Conservation (phyloP, 2,797 vertebrate species). For the Ficedula albicollis region DNA sequence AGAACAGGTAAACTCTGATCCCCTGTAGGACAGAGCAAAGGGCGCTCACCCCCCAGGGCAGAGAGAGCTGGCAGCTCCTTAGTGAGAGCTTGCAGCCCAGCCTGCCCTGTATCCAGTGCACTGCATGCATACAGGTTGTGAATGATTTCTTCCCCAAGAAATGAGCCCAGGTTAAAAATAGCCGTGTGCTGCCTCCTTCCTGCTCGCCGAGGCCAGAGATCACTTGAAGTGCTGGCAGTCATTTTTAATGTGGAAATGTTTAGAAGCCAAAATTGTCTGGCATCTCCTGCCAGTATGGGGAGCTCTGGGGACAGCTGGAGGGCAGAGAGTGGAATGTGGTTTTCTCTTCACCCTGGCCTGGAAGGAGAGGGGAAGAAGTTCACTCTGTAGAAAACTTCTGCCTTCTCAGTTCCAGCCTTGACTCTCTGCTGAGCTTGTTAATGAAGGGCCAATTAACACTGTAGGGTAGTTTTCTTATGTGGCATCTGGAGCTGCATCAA, state of each 20-base stretch:
- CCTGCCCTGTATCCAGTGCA: not conserved
- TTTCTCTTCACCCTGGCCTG: not conserved
- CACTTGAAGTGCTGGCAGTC: not conserved
- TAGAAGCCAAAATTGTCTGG: not conserved
- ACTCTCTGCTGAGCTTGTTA: not conserved
- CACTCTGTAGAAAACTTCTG: not conserved
- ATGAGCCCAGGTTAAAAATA: conserved; percentile 48
- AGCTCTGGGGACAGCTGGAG: not conserved
- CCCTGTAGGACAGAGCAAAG: too few species aligned
- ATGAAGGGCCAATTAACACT: not conserved
- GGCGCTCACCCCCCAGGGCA: too few species aligned
- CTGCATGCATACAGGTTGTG: not conserved
- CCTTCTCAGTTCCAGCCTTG: not conserved
- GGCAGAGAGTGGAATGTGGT: not conserved
- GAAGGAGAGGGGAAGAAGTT: not conserved
- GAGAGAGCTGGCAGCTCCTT: too few species aligned
- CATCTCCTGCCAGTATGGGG: not conserved
- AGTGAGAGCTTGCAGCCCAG: not conserved
- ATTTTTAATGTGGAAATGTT: not conserved
- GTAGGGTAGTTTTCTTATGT: not conserved
- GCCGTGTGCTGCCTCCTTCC: conserved; percentile 20
- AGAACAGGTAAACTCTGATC: too few species aligned
- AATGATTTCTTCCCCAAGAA: conserved; percentile 40
- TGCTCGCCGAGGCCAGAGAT: not conserved
- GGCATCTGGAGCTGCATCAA: not conserved